Percentiles rank a stretch among this genome's conserved stretches.
These are phyloP conservation scores for Zootoca vivipara DNA, from an alignment of 2,113 vertebrate genomes.

Conservation along the genomic window DNA sequence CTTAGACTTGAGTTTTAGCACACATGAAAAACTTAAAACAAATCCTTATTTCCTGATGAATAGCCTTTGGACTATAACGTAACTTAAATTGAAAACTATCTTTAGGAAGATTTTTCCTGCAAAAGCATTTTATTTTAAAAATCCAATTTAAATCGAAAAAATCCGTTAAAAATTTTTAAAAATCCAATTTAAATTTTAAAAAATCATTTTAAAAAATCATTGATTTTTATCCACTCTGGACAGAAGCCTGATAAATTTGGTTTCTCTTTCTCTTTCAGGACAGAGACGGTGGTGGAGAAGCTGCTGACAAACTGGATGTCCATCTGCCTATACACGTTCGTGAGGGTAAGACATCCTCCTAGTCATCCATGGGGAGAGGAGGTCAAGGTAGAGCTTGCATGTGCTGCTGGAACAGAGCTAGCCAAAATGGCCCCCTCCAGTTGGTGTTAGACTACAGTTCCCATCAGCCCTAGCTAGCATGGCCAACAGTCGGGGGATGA, in stretches of 20 bases:
- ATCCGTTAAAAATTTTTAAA: too few relatives aligned
- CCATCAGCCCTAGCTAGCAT: too few relatives aligned
- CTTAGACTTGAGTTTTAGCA: not conserved
- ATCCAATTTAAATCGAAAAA: too few relatives aligned
- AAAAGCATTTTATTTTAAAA: too few relatives aligned
- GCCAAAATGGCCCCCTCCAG: not conserved
- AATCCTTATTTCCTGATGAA: too few relatives aligned
- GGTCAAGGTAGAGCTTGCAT: not conserved
- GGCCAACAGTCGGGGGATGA: too few relatives aligned
- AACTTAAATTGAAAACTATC: too few relatives aligned
- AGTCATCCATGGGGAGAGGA: not conserved
- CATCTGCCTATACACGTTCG: conserved; percentile 93
- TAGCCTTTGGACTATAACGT: too few relatives aligned
- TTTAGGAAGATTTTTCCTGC: too few relatives aligned
- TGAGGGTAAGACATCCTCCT: conserved; percentile 82
- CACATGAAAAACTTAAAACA: not conserved
- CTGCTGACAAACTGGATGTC: conserved; percentile 99
- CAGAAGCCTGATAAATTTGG: not conserved
- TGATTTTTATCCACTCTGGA: too few relatives aligned
- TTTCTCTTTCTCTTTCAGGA: conserved; percentile 77
- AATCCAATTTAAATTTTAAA: too few relatives aligned
- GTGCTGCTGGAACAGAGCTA: not conserved
- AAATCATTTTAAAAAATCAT: too few relatives aligned
- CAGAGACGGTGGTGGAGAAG: conserved; percentile 97
- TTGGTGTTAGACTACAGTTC: not conserved